Evolutionary conservation across 2,888 invertebrate species (phyloP), one percentile per base, ranked within the genome.

Genomic region (Hermodice carunculata): DNA sequence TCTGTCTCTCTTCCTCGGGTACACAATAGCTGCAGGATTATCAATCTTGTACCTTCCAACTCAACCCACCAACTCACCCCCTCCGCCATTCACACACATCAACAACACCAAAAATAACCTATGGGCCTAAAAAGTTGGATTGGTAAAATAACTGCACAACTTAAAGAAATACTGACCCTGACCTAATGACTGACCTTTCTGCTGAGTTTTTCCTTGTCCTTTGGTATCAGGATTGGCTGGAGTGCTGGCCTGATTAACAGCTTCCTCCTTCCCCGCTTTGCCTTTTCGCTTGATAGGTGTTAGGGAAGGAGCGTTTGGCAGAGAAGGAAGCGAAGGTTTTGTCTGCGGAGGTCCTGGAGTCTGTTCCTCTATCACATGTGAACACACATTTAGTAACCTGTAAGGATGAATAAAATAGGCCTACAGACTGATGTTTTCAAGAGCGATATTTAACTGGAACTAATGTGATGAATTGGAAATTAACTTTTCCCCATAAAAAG

Each of bases 281-380:
- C 81, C 76, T 67, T 84, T 85, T n/a, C 85, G 77, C 67, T 85
- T 86, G 59, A 86, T 86, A 1, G 86, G 86, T 67, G 84, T 85
- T 46, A 86, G 76, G 26, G 84, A 84, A 17, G 86, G 82, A 34
- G 86, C 82, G 69, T 77, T 83, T 22, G 84, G 86, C 17, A 86
- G 78, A 34, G 83, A 84, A 17, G 86, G 81, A 6, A 87, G 79
- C n/a, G 85, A 77, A 0, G 92, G 89, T 74, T 90, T 91, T 29
- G 86, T 81, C 64, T 86, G 87, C 1, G 87, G 89, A 81, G 81
- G 81, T 0, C 82, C 83, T n/a, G 83, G 81, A 4, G 79, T 68
- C 44, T 81, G 80, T n/a, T 93, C 93, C 76, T 93, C 93, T 68
- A 93, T 89, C 72, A 94, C 89, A 82, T 93, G 93, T 60, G 91